A percentile compares a stretch with the other conserved stretches of the same genome.
Conservation (phyloP, 2,888 invertebrate genomes). For the Epiperipatus broadwayi region DNA sequence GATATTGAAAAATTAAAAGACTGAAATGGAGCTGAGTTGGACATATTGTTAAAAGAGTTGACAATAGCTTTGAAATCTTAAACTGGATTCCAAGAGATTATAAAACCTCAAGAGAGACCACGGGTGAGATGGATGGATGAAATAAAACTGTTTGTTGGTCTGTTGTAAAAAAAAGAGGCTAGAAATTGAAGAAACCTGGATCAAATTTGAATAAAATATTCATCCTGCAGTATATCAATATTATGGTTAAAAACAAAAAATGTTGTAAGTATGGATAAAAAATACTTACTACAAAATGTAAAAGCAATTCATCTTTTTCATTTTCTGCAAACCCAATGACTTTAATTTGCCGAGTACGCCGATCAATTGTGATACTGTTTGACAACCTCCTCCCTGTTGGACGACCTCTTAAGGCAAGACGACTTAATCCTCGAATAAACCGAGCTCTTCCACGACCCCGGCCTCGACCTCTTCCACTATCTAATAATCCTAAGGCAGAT, state of each 20-base stretch:
- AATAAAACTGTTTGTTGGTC: no score
- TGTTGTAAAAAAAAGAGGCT: no score
- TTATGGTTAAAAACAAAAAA: no score
- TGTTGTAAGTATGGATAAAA: background rate
- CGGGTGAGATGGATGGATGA: no score
- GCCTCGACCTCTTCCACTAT: slow-evolving; percentile 21
- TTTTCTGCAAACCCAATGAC: slow-evolving; percentile 69
- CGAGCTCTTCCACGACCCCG: slow-evolving; percentile 17
- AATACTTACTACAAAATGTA: slow-evolving; percentile 57
- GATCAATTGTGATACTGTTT: slow-evolving; percentile 48
- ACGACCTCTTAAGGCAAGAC: slow-evolving; percentile 17
- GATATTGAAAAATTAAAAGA: no score
- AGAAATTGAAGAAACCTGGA: no score
- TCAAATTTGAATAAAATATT: background rate
- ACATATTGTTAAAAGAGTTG: no score
- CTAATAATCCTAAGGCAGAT: slow-evolving; percentile 23
- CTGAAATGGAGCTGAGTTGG: no score
- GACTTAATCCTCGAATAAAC: slow-evolving; percentile 20
- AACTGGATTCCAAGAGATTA: no score
- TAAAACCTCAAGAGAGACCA: no score
- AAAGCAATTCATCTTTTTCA: slow-evolving; percentile 54
- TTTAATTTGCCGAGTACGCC: slow-evolving; percentile 61
- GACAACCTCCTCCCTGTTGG: slow-evolving; percentile 20
- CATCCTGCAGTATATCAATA: background rate
- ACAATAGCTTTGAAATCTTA: no score